phyloP scores from a whole-genome alignment of 2,888 invertebrate genomes.

The Cataglyphis livida region DNA sequence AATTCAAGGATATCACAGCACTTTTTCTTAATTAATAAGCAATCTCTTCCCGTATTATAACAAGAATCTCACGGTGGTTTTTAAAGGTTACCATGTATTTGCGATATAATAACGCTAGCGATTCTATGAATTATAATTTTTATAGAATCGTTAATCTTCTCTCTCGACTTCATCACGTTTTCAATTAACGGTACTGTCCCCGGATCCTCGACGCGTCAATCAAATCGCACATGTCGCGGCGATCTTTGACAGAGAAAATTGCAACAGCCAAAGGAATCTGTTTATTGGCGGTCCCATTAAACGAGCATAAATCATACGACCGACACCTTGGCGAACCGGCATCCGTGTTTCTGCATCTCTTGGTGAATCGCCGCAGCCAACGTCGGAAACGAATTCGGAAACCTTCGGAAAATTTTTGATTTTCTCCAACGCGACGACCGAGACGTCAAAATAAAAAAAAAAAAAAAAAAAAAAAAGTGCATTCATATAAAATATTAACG shows the following conservation, averaged over 20 bases:
- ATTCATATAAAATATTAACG: slow-evolving; percentile 59
- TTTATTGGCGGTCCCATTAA: slow-evolving; percentile 32
- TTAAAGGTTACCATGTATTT: slow-evolving; percentile 21
- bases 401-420: slow-evolving; percentile 8
- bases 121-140: background rate
- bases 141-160: background rate
- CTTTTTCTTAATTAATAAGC: slow-evolving; percentile 41
- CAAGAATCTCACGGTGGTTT: background rate
- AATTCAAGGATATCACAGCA: slow-evolving; percentile 33
- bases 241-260: slow-evolving; percentile 31
- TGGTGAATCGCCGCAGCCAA: slow-evolving; percentile 24
- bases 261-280: slow-evolving; percentile 21
- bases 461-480: slow-evolving; percentile 20
- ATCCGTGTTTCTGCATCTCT: slow-evolving; percentile 51
- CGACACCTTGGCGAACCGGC: slow-evolving; percentile 21
- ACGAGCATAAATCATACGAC: slow-evolving; percentile 37
- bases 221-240: slow-evolving; percentile 23
- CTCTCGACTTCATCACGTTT: slow-evolving; percentile 11
- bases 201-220: slow-evolving; percentile 20
- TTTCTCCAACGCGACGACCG: slow-evolving; percentile 1
- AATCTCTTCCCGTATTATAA: background rate
- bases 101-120: background rate
- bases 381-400: background rate
- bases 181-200: slow-evolving; percentile 33
- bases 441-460: background rate